Conservation (phyloP, 2,113 vertebrate species). For the Origma solitaria region DNA sequence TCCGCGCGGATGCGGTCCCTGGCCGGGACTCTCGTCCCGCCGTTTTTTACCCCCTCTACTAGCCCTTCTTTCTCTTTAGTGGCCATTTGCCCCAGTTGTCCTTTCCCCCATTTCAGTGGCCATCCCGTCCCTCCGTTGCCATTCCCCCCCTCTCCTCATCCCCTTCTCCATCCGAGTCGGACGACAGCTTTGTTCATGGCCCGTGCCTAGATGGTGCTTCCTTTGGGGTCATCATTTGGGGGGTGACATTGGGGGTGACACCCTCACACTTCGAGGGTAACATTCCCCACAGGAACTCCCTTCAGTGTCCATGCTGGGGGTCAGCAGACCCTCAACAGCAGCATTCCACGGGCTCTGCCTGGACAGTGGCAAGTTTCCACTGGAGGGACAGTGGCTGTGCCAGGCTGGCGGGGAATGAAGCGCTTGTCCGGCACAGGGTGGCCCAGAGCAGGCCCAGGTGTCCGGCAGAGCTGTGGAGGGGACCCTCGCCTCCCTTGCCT, state of each 20-base stretch:
- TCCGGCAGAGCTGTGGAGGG: not conserved
- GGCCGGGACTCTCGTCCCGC: not conserved
- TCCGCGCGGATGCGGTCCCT: not conserved
- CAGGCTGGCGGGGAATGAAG: not conserved
- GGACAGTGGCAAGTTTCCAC: not conserved
- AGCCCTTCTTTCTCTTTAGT: not conserved
- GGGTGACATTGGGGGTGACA: not conserved
- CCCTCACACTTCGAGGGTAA: not conserved
- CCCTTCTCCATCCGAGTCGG: not conserved
- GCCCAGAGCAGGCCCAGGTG: not conserved
- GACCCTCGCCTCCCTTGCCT: fast-evolving
- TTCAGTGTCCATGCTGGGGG: not conserved
- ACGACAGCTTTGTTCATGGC: fast-evolving
- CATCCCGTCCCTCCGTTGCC: not conserved
- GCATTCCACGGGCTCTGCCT: too few relatives aligned
- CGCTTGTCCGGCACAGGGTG: fast-evolving
- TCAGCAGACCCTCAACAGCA: fast-evolving
- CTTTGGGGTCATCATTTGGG: not conserved
- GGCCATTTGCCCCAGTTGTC: not conserved
- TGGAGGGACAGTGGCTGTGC: not conserved
- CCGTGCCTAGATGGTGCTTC: not conserved
- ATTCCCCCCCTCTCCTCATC: not conserved
- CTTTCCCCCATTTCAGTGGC: not conserved
- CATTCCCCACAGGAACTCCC: fast-evolving
- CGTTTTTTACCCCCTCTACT: not conserved